Percentiles rank a stretch among this genome's conserved stretches.
phyloP scores from a whole-genome alignment of 2,888 invertebrate genomes.

The Yponomeuta malinellus region DNA sequence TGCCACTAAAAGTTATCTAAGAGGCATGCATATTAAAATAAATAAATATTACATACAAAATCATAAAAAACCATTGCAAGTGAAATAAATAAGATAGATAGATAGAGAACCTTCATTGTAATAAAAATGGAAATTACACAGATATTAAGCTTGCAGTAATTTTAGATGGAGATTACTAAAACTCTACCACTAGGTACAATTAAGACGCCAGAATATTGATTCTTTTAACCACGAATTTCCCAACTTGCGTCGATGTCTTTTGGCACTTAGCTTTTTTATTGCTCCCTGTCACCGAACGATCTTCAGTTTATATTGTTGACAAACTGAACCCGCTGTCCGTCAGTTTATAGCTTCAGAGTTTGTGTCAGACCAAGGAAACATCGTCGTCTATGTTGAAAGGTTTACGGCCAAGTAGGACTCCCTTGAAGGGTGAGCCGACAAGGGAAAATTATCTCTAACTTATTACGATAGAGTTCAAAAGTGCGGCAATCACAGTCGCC shows the following conservation, averaged over 20 bases:
- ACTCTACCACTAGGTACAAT: no score
- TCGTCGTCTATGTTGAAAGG: conserved; percentile 47
- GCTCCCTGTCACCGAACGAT: conserved; percentile 22
- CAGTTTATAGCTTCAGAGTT: conserved; percentile 44
- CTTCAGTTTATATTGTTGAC: conserved; percentile 53
- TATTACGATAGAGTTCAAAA: neutral
- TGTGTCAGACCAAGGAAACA: conserved; percentile 38
- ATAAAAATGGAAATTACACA: no score
- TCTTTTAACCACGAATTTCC: neutral
- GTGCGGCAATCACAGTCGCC: neutral
- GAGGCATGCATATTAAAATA: no score
- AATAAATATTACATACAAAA: no score
- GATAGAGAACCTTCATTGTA: no score
- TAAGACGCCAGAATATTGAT: neutral
- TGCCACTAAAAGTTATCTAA: no score
- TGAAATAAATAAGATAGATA: no score
- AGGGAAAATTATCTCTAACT: conserved; percentile 44
- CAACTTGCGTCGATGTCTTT: neutral
- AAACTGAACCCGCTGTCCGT: conserved; percentile 39
- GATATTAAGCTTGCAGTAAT: no score
- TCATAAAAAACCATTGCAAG: no score
- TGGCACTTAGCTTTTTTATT: neutral
- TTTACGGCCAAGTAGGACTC: conserved; percentile 34
- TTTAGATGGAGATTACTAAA: no score
- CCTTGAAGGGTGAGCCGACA: neutral